These are phyloP conservation scores for Labia minor DNA, from an alignment of 2,888 invertebrate genomes.

Conservation along the genomic window DNA sequence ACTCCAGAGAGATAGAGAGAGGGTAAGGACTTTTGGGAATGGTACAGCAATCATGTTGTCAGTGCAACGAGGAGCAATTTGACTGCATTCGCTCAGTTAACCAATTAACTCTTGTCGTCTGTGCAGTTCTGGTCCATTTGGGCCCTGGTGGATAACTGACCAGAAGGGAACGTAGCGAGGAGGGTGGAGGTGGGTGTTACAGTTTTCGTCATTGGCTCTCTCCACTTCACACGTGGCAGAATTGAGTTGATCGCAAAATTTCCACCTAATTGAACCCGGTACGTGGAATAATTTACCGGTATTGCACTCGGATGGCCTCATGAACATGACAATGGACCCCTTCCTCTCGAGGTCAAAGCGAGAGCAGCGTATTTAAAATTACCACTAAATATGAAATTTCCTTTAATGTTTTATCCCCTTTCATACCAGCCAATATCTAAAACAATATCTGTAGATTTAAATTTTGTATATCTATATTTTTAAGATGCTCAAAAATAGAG, in stretches of 20 bases:
- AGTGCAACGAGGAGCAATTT: conserved; percentile 1
- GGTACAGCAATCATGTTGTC: background rate
- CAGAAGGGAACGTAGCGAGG: background rate
- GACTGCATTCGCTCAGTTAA: conserved; percentile 7
- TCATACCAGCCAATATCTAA: too few species aligned
- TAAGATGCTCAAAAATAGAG: too few species aligned
- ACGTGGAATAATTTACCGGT: background rate
- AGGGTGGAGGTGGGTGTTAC: background rate
- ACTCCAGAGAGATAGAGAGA: background rate
- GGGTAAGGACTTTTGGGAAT: too few species aligned
- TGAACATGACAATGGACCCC: too few species aligned
- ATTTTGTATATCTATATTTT: too few species aligned
- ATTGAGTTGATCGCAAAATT: background rate
- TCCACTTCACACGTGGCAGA: conserved; percentile 1
- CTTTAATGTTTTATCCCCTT: too few species aligned
- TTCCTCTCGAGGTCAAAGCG: too few species aligned
- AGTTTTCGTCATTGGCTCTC: too few species aligned
- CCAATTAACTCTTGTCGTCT: background rate
- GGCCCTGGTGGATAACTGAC: background rate
- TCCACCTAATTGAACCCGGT: background rate
- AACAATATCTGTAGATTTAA: too few species aligned
- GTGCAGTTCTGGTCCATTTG: conserved; percentile 8
- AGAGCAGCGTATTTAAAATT: too few species aligned
- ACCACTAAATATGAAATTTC: too few species aligned
- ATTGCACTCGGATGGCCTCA: background rate